A percentile compares a stretch with the other conserved stretches of the same genome.
Evolutionary conservation across 2,797 vertebrate species (phyloP).

Genomic region (Myripristis jacobus): DNA sequence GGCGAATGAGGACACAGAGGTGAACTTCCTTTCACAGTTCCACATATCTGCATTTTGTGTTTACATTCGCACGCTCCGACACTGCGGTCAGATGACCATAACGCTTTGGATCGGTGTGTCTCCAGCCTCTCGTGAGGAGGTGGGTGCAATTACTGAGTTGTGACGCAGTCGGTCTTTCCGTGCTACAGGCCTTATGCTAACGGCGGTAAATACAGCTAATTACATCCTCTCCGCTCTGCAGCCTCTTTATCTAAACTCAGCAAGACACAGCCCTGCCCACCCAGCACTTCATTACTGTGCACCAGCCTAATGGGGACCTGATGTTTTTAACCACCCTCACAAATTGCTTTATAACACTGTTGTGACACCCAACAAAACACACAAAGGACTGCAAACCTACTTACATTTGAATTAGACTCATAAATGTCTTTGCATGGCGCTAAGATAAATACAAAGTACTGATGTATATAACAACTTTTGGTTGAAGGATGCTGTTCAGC

Average conservation of each 20-base stretch:
- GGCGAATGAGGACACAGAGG: slow-evolving; percentile 3
- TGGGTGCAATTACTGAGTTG: slow-evolving; percentile 75
- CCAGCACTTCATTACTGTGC: slow-evolving; percentile 81
- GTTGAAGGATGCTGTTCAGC: neutral
- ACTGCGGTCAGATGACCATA: slow-evolving; percentile 36
- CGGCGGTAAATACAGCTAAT: slow-evolving; percentile 82
- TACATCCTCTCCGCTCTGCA: slow-evolving; percentile 78
- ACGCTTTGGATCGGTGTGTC: slow-evolving; percentile 19
- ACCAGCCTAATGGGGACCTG: slow-evolving; percentile 70
- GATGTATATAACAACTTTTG: neutral
- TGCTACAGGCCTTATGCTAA: slow-evolving; percentile 61
- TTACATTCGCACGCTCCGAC: slow-evolving; percentile 19
- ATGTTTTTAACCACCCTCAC: slow-evolving; percentile 64
- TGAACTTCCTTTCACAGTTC: slow-evolving; percentile 1
- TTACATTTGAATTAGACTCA: slow-evolving; percentile 33
- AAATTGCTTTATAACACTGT: slow-evolving; percentile 73
- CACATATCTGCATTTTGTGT: slow-evolving; percentile 33
- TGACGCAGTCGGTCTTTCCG: slow-evolving; percentile 73
- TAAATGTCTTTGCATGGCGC: neutral
- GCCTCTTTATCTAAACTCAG: slow-evolving; percentile 83
- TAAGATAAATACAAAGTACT: too few relatives aligned
- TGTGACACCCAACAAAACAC: slow-evolving; percentile 50
- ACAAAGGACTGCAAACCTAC: slow-evolving; percentile 11
- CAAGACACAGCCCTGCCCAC: slow-evolving; percentile 81
- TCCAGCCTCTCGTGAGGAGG: slow-evolving; percentile 40